A percentile compares a stretch with the other conserved stretches of the same genome.
Evolutionary conservation across 2,797 vertebrate species (phyloP).

Genomic region (Limosa lapponica): DNA sequence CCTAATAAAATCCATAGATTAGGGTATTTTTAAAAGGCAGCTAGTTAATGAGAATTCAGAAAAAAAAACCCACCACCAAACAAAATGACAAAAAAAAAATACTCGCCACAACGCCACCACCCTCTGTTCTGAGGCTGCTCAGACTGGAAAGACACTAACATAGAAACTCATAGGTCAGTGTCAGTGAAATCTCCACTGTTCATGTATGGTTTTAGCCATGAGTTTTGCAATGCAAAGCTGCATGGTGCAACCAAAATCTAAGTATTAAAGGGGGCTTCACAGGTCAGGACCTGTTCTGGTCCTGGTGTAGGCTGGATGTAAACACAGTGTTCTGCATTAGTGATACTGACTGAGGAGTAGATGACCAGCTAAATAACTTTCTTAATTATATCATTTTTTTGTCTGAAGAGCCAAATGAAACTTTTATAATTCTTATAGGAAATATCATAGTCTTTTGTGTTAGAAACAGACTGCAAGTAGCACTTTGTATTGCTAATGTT

Average conservation of each 20-base stretch:
- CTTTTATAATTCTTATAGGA: background rate
- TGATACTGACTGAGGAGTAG: background rate
- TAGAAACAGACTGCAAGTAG: background rate
- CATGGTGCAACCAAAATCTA: background rate
- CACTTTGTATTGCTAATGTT: background rate
- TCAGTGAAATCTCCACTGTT: background rate
- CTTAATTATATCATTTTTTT: background rate
- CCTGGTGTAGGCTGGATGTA: background rate
- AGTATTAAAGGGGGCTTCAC: background rate
- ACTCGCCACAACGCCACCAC: too few relatives aligned
- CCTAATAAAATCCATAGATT: constrained; percentile 27
- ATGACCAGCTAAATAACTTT: background rate
- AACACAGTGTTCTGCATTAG: background rate
- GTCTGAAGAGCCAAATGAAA: background rate
- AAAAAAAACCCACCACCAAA: background rate
- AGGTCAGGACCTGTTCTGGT: background rate
- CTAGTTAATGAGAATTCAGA: background rate
- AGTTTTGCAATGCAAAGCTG: background rate
- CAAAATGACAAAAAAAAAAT: background rate
- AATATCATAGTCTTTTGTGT: background rate
- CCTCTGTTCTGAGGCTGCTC: background rate
- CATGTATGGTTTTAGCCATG: fast-evolving
- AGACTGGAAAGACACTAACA: background rate
- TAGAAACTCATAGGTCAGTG: background rate
- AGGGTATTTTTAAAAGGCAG: background rate